phyloP scores from a whole-genome alignment of 2,113 vertebrate genomes.

The Athene noctua region DNA sequence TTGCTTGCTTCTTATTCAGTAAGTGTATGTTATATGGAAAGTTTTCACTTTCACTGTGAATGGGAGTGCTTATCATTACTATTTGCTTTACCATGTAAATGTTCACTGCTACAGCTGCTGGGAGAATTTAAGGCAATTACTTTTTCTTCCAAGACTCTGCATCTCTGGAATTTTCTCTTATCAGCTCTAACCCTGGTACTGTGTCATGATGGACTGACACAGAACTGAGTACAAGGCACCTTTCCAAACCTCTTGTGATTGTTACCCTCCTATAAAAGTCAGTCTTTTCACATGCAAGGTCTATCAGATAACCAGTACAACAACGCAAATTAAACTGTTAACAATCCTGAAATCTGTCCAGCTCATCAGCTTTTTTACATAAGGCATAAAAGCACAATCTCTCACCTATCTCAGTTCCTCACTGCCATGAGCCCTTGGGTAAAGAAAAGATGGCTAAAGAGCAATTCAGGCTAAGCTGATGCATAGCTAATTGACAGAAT shows the following conservation, averaged over 20 bases:
- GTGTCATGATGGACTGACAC: not conserved
- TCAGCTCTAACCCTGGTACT: not conserved
- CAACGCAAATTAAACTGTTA: not conserved
- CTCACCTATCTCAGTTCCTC: not conserved
- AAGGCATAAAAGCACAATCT: not conserved
- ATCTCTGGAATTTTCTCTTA: not conserved
- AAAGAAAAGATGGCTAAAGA: not conserved
- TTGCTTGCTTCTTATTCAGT: not conserved
- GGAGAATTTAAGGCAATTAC: not conserved
- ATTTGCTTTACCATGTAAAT: not conserved
- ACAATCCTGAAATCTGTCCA: not conserved
- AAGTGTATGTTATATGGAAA: not conserved
- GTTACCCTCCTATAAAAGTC: not conserved
- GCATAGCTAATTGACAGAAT: not conserved
- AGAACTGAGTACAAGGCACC: not conserved
- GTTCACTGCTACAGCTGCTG: not conserved
- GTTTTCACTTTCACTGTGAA: not conserved
- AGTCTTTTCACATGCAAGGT: not conserved
- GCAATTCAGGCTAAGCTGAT: not conserved
- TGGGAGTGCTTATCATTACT: not conserved
- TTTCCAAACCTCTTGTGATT: not conserved
- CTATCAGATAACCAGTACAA: not conserved
- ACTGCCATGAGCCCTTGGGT: not conserved
- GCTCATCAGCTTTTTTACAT: not conserved
- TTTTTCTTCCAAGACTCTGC: not conserved